Conservation (phyloP, 1,140 invertebrate species). For the Neelides sp. region DNA sequence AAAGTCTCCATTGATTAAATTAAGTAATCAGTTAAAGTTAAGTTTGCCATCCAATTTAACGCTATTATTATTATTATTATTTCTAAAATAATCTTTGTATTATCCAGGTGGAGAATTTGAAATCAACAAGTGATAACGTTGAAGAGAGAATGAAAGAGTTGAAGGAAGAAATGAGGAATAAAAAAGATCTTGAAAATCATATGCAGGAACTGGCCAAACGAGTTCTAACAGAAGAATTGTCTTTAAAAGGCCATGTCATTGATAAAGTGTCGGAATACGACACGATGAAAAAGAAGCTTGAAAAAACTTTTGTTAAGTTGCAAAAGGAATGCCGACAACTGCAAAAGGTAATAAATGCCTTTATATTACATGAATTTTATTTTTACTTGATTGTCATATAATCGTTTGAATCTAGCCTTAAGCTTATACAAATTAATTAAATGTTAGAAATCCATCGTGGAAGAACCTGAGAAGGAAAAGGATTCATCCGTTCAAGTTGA, state of each 20-base stretch:
- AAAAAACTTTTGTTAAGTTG: conserved; percentile 8
- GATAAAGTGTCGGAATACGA: conserved; percentile 2
- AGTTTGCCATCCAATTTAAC: no score
- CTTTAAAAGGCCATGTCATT: background rate
- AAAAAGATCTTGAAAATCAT: conserved; percentile 5
- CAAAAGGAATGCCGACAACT: conserved; percentile 9
- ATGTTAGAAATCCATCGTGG: background rate
- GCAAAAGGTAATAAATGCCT: conserved; percentile 2
- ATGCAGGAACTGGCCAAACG: conserved; percentile 8
- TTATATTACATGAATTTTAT: no score
- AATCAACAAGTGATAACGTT: background rate
- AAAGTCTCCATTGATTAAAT: no score
- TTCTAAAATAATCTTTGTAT: no score
- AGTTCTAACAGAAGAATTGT: background rate
- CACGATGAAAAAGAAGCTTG: conserved; percentile 11
- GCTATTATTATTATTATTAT: no score
- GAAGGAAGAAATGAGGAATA: conserved; percentile 10
- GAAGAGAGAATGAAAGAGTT: conserved; percentile 3
- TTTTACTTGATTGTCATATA: no score
- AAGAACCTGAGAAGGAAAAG: background rate
- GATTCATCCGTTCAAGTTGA: conserved; percentile 24
- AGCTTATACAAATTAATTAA: background rate
- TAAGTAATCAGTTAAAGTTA: no score
- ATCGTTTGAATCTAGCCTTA: no score
- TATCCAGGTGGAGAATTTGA: background rate